Evolutionary conservation across 2,797 vertebrate species (phyloP), one percentile per base, ranked within the genome.

Genomic region (Galagoides demidoff): DNA sequence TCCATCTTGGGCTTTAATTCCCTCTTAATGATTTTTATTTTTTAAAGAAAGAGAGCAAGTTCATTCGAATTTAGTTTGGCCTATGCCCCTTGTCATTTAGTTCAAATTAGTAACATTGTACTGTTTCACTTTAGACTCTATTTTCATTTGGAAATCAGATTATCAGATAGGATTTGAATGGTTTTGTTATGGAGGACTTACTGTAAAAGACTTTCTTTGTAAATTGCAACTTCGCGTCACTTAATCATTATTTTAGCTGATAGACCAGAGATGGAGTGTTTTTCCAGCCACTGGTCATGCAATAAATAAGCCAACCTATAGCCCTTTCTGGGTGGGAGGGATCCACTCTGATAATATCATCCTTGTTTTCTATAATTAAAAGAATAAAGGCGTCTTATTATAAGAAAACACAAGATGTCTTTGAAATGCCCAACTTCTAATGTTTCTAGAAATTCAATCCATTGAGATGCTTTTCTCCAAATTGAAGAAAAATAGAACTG

Each of bases 371-470:
- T 79, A 59, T 92, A 95, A 97, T 96, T 96, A 97, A 95, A 94
- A 95, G 92, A 94, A 96, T 68, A 92, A 93, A 97, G 68, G 31
- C 34, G 0, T 94, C 68, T 95, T 86, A 95, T 95, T 96, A 89
- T 95, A 96, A 93, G 93, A 95, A 96, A 97, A 93, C 89, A 95
- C 63, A 93, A 68, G 93, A 82, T 5, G 4, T 52, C 95, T 96
- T 97, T 96, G 91, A 96, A 96, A 96, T 83, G 45, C 82, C 92
- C 92, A 49, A 79, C 79, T 82, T 94, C 89, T 96, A 83, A 90
- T 93, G 85, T 96, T 96, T 93, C 95, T 86, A 37, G 96, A 97
- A 97, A 98, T 89, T 84, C 84, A 94, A 97, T 94, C 94, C 85
- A 78, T 19, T 43, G 52, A 96, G 90, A 78, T 85, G 74, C 61